These are phyloP conservation scores for Beris morrisii DNA, from an alignment of 2,888 invertebrate genomes.

Conservation along the genomic window DNA sequence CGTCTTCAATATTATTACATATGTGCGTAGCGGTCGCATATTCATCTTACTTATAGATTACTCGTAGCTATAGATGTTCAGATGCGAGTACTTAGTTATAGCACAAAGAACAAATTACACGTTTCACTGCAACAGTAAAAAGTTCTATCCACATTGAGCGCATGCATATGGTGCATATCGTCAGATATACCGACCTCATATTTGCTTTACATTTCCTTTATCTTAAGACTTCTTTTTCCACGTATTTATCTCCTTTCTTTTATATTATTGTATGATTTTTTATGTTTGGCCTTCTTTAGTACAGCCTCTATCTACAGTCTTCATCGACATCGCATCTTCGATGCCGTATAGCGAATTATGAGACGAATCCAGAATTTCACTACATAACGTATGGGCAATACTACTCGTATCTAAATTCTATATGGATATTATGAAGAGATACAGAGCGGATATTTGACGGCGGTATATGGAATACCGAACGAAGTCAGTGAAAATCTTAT, in stretches of 20 bases:
- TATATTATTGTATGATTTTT: slow-evolving; percentile 1
- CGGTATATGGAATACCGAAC: slow-evolving; percentile 14
- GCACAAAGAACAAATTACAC: too few relatives aligned
- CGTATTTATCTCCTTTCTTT: slow-evolving; percentile 15
- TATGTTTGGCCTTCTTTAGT: slow-evolving; percentile 14
- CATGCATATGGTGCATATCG: slow-evolving; percentile 3
- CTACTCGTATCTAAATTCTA: neutral
- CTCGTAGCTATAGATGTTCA: too few relatives aligned
- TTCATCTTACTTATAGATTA: too few relatives aligned
- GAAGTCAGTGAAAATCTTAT: slow-evolving; percentile 23
- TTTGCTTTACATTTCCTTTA: slow-evolving; percentile 9
- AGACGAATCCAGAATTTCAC: slow-evolving; percentile 3
- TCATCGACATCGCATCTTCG: slow-evolving; percentile 11
- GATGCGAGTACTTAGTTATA: too few relatives aligned
- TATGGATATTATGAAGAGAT: neutral
- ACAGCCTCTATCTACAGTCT: neutral
- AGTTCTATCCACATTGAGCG: slow-evolving; percentile 11
- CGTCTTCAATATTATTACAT: too few relatives aligned
- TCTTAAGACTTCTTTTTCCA: slow-evolving; percentile 17
- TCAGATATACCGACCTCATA: slow-evolving; percentile 1
- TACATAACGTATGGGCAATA: neutral
- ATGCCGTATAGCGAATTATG: slow-evolving; percentile 6
- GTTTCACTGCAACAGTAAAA: too few relatives aligned
- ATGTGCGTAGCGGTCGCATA: too few relatives aligned
- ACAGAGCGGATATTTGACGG: neutral